These are phyloP conservation scores for Drosophila pseudotalamancana DNA, from an alignment of 2,888 invertebrate genomes.

Conservation along the genomic window DNA sequence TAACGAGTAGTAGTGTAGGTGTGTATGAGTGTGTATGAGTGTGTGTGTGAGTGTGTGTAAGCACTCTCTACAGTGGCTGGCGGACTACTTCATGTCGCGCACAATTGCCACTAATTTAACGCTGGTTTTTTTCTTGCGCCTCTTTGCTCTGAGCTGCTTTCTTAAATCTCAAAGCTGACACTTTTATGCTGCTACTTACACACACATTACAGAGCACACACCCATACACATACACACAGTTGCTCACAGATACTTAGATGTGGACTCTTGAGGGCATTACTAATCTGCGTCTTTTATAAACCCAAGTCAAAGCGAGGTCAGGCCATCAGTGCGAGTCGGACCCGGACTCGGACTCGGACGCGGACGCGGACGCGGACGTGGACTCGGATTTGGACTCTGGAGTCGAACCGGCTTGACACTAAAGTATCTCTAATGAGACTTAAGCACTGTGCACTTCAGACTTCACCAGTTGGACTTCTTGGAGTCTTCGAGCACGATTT, in stretches of 20 bases:
- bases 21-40: background rate
- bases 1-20: slow-evolving; percentile 41
- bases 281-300: slow-evolving; percentile 79
- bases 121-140: slow-evolving; percentile 55
- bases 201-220: slow-evolving; percentile 56
- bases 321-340: slow-evolving; percentile 31
- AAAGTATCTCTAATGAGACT: slow-evolving; percentile 80
- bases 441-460: slow-evolving; percentile 74
- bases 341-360: slow-evolving; percentile 13
- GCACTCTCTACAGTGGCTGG: slow-evolving; percentile 49
- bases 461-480: slow-evolving; percentile 52
- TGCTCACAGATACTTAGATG: slow-evolving; percentile 21
- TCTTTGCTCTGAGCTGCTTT: slow-evolving; percentile 61
- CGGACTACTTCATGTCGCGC: slow-evolving; percentile 69
- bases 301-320: slow-evolving; percentile 75
- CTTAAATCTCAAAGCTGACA: slow-evolving; percentile 80
- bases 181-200: slow-evolving; percentile 77
- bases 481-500: slow-evolving; percentile 43
- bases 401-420: slow-evolving; percentile 40
- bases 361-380: slow-evolving; percentile 6
- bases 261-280: slow-evolving; percentile 71
- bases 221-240: slow-evolving; percentile 13
- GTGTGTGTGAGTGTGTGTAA: slow-evolving; percentile 9
- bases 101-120: slow-evolving; percentile 80
- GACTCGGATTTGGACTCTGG: slow-evolving; percentile 22